phyloP scores from a whole-genome alignment of 1,140 invertebrate species.

The Musca domestica region DNA sequence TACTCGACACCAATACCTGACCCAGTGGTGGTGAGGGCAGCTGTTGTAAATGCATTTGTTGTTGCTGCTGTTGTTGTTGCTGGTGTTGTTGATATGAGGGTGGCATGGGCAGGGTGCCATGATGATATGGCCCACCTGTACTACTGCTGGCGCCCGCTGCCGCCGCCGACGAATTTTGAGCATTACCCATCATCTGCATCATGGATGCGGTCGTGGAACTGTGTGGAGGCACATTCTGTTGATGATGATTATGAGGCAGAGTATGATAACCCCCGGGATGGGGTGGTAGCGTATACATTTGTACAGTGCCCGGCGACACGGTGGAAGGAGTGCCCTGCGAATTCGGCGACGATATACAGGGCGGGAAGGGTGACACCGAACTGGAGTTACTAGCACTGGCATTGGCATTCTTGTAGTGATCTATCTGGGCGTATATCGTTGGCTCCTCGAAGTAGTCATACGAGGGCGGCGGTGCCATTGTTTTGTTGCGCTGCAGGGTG shows the following conservation, averaged over 20 bases:
- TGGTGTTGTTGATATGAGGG: conserved; percentile 48
- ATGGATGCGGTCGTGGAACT: conserved; percentile 46
- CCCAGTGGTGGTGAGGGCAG: conserved; percentile 36
- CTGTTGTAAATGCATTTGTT: conserved; percentile 39
- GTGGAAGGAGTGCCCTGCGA: conserved; percentile 50
- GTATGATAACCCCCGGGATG: conserved; percentile 51
- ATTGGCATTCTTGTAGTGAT: conserved; percentile 58
- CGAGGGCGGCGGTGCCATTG: conserved; percentile 51
- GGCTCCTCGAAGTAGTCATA: conserved; percentile 56
- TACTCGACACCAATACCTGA: conserved; percentile 48
- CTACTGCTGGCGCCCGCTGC: not conserved
- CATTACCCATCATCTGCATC: conserved; percentile 46
- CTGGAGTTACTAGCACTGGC: conserved; percentile 45
- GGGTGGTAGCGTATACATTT: conserved; percentile 49
- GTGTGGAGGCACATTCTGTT: conserved; percentile 32
- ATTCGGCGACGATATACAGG: conserved; percentile 42
- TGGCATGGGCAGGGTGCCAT: conserved; percentile 48
- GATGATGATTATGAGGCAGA: conserved; percentile 45
- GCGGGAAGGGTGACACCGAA: conserved; percentile 38
- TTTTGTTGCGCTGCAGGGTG: conserved; percentile 41
- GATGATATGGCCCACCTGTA: conserved; percentile 32
- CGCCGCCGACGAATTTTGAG: not conserved
- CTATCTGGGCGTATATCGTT: conserved; percentile 71
- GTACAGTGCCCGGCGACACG: conserved; percentile 48
- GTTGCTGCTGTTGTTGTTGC: conserved; percentile 36